Percentiles rank a stretch among this genome's conserved stretches.
These are phyloP conservation scores for Achroia grisella DNA, from an alignment of 1,140 invertebrate species.

Conservation along the genomic window DNA sequence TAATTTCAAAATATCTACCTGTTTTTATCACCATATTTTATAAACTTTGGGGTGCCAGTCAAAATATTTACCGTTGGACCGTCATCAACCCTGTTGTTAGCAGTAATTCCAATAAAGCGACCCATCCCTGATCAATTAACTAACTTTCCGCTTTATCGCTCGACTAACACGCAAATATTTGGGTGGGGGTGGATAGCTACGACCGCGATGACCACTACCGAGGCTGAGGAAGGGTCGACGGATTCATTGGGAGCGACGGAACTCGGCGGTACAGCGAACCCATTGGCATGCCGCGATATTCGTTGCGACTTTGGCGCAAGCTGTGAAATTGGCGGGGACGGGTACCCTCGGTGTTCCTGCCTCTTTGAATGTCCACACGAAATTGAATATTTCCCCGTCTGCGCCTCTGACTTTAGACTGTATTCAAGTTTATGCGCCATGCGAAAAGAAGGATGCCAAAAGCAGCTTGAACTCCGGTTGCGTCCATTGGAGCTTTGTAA, in stretches of 20 bases:
- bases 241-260: conserved; percentile 47
- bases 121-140: conserved; percentile 60
- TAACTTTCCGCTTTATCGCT: conserved; percentile 67
- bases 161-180: conserved; percentile 70
- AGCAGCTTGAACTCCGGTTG: conserved; percentile 85
- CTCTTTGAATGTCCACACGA: conserved; percentile 79
- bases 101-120: conserved; percentile 62
- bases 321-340: conserved; percentile 84
- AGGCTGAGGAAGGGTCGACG: conserved; percentile 50
- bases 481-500: conserved; percentile 87
- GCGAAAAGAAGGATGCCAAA: conserved; percentile 89
- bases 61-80: conserved; percentile 51
- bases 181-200: conserved; percentile 53
- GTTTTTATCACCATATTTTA: not conserved
- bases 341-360: conserved; percentile 85
- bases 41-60: conserved; percentile 12
- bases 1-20: not conserved
- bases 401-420: conserved; percentile 86
- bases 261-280: conserved; percentile 64
- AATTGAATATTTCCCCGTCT: conserved; percentile 81
- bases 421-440: conserved; percentile 90
- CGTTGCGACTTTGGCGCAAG: conserved; percentile 89
- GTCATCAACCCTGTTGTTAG: conserved; percentile 53
- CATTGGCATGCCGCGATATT: conserved; percentile 84
- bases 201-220: conserved; percentile 63